A percentile compares a stretch with the other conserved stretches of the same genome.
These are phyloP conservation scores for Hypercompe scribonia DNA, from an alignment of 2,888 invertebrate species.

Conservation along the genomic window DNA sequence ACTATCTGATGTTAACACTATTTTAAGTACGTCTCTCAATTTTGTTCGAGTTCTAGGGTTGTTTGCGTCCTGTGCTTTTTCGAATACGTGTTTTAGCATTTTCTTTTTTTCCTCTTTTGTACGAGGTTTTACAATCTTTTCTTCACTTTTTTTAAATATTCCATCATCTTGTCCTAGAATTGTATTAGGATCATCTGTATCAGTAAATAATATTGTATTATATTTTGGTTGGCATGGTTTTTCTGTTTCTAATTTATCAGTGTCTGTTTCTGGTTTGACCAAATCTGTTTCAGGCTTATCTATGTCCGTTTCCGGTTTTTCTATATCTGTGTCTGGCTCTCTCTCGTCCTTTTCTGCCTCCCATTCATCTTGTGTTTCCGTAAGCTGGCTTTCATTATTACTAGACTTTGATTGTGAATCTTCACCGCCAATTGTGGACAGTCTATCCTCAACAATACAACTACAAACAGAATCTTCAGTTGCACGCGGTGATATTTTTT, in stretches of 20 bases:
- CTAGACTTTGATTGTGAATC: slow-evolving; percentile 4
- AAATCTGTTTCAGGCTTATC: slow-evolving; percentile 36
- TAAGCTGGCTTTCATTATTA: slow-evolving; percentile 7
- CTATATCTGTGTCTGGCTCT: slow-evolving; percentile 5
- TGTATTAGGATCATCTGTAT: slow-evolving; percentile 46
- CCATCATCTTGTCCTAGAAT: slow-evolving; percentile 5
- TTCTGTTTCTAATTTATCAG: slow-evolving; percentile 18
- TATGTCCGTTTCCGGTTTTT: slow-evolving; percentile 24
- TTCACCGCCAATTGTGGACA: slow-evolving; percentile 2
- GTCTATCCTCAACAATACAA: slow-evolving; percentile 17
- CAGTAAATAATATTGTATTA: slow-evolving; percentile 35
- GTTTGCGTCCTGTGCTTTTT: slow-evolving; percentile 57
- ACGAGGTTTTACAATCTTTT: slow-evolving; percentile 43
- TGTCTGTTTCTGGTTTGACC: slow-evolving; percentile 27
- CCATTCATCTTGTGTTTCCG: slow-evolving; percentile 15
- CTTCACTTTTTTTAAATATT: background rate
- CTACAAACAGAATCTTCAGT: slow-evolving; percentile 26
- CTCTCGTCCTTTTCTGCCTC: slow-evolving; percentile 10
- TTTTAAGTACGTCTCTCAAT: slow-evolving; percentile 62
- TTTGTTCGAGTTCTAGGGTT: slow-evolving; percentile 61
- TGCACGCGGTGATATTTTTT: slow-evolving; percentile 13
- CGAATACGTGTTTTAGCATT: slow-evolving; percentile 65
- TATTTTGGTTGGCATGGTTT: slow-evolving; percentile 27
- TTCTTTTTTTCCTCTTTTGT: slow-evolving; percentile 64
- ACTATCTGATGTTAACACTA: slow-evolving; percentile 68